phyloP scores from a whole-genome alignment of 2,888 invertebrate genomes.

The Drosophila kanekoi region DNA sequence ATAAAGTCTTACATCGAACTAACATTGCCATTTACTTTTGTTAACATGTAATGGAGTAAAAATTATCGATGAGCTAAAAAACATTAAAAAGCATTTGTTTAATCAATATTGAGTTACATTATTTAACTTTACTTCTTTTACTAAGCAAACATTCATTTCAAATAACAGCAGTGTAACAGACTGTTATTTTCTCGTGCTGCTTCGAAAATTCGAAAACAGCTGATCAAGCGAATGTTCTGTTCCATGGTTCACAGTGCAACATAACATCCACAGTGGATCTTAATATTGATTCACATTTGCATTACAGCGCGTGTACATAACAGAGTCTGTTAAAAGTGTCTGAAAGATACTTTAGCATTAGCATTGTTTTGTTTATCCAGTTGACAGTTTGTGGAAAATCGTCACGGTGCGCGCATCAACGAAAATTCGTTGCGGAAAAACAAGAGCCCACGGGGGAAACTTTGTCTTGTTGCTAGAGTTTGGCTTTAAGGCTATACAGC shows the following conservation, averaged over 20 bases:
- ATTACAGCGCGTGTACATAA: conserved; percentile 42
- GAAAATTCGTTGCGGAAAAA: conserved; percentile 67
- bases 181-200: background rate
- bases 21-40: background rate
- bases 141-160: background rate
- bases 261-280: conserved; percentile 5
- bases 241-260: conserved; percentile 2
- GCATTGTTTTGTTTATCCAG: conserved; percentile 81
- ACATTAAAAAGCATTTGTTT: background rate
- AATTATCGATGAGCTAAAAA: background rate
- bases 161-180: conserved; percentile 12
- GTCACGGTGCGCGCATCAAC: conserved; percentile 82
- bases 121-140: background rate
- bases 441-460: conserved; percentile 29
- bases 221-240: conserved; percentile 2
- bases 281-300: conserved; percentile 11
- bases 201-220: conserved; percentile 33
- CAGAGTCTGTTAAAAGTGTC: conserved; percentile 47
- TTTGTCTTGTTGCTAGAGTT: conserved; percentile 30
- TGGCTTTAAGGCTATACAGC: conserved; percentile 10
- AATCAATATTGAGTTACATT: background rate
- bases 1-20: background rate
- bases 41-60: background rate
- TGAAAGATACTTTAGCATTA: conserved; percentile 52
- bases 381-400: conserved; percentile 84